Evolutionary conservation across 2,888 invertebrate genomes (phyloP).

Genomic region (Lepidonotus clava): DNA sequence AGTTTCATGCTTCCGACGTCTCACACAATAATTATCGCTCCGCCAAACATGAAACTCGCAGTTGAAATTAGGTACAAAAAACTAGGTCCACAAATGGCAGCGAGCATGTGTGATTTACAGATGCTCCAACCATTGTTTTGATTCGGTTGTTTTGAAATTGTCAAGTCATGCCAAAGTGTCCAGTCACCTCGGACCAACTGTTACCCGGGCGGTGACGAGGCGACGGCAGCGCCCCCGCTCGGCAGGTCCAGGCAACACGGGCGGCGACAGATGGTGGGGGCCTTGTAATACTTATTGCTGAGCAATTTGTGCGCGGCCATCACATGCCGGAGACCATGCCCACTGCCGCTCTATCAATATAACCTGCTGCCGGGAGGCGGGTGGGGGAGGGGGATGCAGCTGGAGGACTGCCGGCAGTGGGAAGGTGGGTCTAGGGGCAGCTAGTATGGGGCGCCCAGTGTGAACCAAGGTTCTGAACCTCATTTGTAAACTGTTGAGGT

Average conservation of each 20-base stretch:
- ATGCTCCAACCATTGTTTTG: not conserved
- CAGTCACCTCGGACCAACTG: constrained; percentile 14
- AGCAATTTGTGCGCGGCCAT: not conserved
- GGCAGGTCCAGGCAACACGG: not conserved
- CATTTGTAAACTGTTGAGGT: too few species aligned
- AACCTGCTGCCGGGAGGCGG: too few species aligned
- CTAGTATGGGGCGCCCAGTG: too few species aligned
- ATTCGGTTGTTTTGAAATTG: not conserved
- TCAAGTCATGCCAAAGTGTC: not conserved
- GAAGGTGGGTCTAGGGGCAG: too few species aligned
- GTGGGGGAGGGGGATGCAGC: too few species aligned
- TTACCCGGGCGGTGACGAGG: not conserved
- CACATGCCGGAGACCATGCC: not conserved
- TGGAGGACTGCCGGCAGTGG: too few species aligned
- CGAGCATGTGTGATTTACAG: not conserved
- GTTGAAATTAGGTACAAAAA: too few species aligned
- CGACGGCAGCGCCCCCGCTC: not conserved
- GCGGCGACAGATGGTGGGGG: not conserved
- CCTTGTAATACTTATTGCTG: not conserved
- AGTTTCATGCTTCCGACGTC: too few species aligned
- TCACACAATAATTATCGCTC: too few species aligned
- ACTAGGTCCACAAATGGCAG: not conserved
- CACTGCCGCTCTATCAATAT: not conserved
- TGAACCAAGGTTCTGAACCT: too few species aligned
- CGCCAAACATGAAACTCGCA: too few species aligned